Base-by-base conservation (phyloP, 2,797 vertebrate genomes). In the Tragelaphus eurycerus region DNA sequence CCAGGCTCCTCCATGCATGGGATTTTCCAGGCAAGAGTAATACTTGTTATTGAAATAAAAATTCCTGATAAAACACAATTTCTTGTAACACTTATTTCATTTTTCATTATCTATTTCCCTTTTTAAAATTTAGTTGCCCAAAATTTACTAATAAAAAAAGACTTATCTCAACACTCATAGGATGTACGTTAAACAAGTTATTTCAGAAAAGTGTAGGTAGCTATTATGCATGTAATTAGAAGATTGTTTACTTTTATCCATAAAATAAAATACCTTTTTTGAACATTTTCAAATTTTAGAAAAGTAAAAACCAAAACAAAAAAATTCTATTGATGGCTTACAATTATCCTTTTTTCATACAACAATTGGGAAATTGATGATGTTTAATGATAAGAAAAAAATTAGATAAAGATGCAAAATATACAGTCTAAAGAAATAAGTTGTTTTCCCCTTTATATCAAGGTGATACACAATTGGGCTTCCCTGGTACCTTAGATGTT, bases 231-330 rank as follows among this genome's bases (percentile, higher is more conserved):
- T 90, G 11, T 60, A 84, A 84, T 88, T 50, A 71, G 4, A 64
- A 59, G 23, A 88, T 50, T 3, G n/a, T 62, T 84, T 82, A 46
- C 60, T 90, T 94, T 52, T 46, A 76, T 52, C 31, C 11, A 29
- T 87, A 27, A 90, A 82, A 48, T 25, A 34, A 46, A 7, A 16
- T 0, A 67, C 38, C 23, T 46, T 55, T 54, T 83, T 82, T 60
- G n/a, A 76, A 21, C 16, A 83, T 86, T 95, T 95, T 83, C 14
- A 83, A 87, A 57, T 86, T 95, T 93, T 87, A 93, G n/a, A 92
- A 74, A 89, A 64, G 34, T 57, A 57, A 90, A 93, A 96, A 34
- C 2, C 2, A 92, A 84, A 85, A 52, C 23, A 81, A 79, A 60
- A 43, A 62, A 85, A 50, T 64, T 81, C 14, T 52, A 12, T 6